These are phyloP conservation scores for Pelecanus crispus DNA, from an alignment of 2,113 vertebrate species.

Conservation along the genomic window DNA sequence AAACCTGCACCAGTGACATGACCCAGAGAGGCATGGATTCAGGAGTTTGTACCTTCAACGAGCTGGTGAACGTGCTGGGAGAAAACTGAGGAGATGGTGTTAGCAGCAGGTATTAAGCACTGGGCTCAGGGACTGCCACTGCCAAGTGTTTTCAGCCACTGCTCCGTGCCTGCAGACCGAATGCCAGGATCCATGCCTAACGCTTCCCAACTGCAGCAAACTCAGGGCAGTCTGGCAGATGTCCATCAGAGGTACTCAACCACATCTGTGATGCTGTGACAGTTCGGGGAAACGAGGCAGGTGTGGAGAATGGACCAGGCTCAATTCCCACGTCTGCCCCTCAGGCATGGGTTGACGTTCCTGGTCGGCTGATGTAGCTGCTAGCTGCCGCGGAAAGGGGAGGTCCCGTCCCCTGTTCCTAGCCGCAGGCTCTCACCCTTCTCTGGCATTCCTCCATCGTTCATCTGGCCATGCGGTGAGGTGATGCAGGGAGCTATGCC, in stretches of 20 bases:
- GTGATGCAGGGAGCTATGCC: not conserved
- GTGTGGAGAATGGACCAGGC: not conserved
- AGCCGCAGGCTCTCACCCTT: not conserved
- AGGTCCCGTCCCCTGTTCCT: not conserved
- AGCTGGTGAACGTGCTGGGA: not conserved
- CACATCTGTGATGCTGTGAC: not conserved
- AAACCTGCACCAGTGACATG: not conserved
- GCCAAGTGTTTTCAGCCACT: not conserved
- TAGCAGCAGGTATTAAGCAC: not conserved
- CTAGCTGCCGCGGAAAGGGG: not conserved
- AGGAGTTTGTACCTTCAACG: not conserved
- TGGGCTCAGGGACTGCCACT: not conserved
- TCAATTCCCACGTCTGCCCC: not conserved
- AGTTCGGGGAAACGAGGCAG: not conserved
- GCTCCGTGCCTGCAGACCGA: not conserved
- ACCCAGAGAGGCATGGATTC: not conserved
- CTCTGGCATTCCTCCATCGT: not conserved
- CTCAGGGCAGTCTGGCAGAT: not conserved
- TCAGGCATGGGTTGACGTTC: not conserved
- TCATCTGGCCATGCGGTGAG: not conserved
- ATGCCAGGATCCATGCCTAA: not conserved
- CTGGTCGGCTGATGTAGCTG: not conserved
- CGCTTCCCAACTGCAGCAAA: not conserved
- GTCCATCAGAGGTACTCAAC: slow-evolving; percentile 9
- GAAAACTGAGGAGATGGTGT: not conserved